These are phyloP conservation scores for Drosophila anomalata DNA, from an alignment of 2,888 invertebrate genomes.

Conservation along the genomic window DNA sequence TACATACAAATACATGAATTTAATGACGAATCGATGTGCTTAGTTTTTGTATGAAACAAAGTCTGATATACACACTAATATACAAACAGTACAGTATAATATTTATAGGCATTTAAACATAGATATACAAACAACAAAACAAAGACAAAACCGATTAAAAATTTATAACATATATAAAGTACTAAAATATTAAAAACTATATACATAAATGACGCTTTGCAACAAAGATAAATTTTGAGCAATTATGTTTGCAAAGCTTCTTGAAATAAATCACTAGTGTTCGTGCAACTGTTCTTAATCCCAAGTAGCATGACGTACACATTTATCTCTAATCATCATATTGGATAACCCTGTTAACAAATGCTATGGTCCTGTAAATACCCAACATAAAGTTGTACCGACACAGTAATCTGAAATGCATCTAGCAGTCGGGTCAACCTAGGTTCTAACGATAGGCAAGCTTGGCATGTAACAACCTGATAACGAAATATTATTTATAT, in stretches of 20 bases:
- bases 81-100: conserved; percentile 76
- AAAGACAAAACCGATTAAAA: conserved; percentile 15
- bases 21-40: conserved; percentile 79
- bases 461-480: neutral
- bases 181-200: conserved; percentile 32
- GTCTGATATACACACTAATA: conserved; percentile 82
- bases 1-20: conserved; percentile 72
- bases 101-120: conserved; percentile 73
- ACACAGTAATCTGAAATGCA: conserved; percentile 35
- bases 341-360: conserved; percentile 48
- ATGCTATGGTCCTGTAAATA: conserved; percentile 69
- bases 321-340: conserved; percentile 7
- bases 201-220: conserved; percentile 63
- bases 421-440: neutral
- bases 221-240: conserved; percentile 62
- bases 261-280: conserved; percentile 44
- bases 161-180: conserved; percentile 16
- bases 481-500: neutral
- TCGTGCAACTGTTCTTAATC: conserved; percentile 45
- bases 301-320: conserved; percentile 28
- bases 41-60: conserved; percentile 80
- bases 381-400: conserved; percentile 35
- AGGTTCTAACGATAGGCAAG: neutral
- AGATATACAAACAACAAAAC: conserved; percentile 71
- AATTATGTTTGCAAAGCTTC: conserved; percentile 64